Conservation (phyloP, 2,797 vertebrate species). For the Sebastiscus tertius region DNA sequence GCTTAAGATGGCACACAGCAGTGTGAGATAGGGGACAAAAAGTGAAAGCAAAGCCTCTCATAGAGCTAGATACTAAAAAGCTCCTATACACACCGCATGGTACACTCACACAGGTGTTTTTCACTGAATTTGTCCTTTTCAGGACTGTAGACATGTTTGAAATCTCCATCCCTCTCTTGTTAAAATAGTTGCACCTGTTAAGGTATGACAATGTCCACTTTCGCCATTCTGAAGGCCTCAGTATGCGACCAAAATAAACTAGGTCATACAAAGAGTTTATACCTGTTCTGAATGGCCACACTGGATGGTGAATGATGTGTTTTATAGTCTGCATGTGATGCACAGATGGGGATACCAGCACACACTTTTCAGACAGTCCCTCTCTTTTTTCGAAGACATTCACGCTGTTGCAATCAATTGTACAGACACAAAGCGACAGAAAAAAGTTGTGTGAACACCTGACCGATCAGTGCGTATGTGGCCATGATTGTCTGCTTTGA, state of each 20-base stretch:
- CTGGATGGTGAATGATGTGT: background rate
- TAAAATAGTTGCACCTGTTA: constrained; percentile 26
- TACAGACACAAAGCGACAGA: background rate
- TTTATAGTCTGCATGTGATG: background rate
- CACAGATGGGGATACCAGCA: background rate
- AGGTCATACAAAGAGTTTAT: background rate
- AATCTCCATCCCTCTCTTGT: constrained; percentile 4
- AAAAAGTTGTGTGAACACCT: background rate
- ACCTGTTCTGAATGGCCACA: background rate
- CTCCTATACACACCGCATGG: background rate
- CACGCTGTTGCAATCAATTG: background rate
- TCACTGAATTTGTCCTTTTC: constrained; percentile 20
- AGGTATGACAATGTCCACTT: background rate
- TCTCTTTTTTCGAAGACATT: background rate
- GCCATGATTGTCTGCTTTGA: background rate
- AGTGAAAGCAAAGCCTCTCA: background rate
- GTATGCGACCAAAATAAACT: background rate
- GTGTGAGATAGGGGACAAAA: background rate
- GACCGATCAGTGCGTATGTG: background rate
- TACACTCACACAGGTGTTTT: constrained; percentile 15
- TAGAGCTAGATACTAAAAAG: background rate
- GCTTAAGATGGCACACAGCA: background rate
- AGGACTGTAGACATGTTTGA: constrained; percentile 4
- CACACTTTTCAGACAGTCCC: background rate
- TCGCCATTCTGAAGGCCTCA: background rate